phyloP scores from a whole-genome alignment of 2,797 vertebrate genomes.

The Labroides dimidiatus region DNA sequence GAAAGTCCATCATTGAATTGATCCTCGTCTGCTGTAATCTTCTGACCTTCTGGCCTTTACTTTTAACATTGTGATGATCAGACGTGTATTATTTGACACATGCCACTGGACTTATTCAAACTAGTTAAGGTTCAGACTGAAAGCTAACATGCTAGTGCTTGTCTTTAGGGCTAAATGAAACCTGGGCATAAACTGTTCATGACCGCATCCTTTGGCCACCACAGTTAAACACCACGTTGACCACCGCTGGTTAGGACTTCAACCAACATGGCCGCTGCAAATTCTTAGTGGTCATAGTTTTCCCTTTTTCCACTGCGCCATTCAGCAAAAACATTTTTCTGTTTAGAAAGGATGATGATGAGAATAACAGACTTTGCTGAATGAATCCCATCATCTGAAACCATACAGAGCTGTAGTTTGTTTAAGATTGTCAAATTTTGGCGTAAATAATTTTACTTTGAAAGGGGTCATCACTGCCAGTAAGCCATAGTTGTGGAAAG shows the following conservation, averaged over 20 bases:
- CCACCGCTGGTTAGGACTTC: conserved; percentile 65
- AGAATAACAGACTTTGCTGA: conserved; percentile 48
- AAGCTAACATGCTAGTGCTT: conserved; percentile 44
- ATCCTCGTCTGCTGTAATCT: conserved; percentile 6
- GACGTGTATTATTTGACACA: conserved; percentile 23
- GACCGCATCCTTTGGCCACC: conserved; percentile 59
- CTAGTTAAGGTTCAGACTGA: conserved; percentile 40
- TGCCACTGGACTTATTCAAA: conserved; percentile 33
- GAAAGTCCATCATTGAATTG: neutral
- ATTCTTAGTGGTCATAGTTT: conserved; percentile 58
- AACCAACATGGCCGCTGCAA: conserved; percentile 65
- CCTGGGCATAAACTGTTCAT: conserved; percentile 55
- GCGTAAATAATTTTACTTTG: conserved; percentile 25
- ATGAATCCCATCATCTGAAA: conserved; percentile 35
- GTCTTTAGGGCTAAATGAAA: conserved; percentile 51
- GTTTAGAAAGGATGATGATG: conserved; percentile 63
- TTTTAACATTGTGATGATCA: conserved; percentile 33
- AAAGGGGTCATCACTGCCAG: conserved; percentile 11
- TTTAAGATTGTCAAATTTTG: conserved; percentile 35
- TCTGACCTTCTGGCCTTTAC: conserved; percentile 1
- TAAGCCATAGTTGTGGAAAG: conserved; percentile 25
- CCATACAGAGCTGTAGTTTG: conserved; percentile 11
- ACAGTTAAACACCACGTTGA: conserved; percentile 69
- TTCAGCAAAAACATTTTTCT: conserved; percentile 59
- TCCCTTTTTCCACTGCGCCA: conserved; percentile 43